phyloP scores from a whole-genome alignment of 2,888 invertebrate species.

The Cosmia pyralina region DNA sequence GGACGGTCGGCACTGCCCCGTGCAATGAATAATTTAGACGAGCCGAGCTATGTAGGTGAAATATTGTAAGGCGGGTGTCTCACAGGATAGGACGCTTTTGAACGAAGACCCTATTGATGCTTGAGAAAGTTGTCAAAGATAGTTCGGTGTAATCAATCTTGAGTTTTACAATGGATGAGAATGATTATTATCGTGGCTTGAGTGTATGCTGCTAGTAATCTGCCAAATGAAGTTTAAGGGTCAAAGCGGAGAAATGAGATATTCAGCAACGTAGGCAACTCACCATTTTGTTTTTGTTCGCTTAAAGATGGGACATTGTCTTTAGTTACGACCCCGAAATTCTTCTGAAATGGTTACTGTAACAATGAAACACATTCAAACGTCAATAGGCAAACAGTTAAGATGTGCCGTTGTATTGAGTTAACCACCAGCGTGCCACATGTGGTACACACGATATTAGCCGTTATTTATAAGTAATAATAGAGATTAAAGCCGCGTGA shows the following conservation, averaged over 20 bases:
- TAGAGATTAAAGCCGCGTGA: too few relatives aligned
- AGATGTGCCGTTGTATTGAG: not conserved
- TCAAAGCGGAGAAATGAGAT: not conserved
- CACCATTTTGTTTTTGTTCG: not conserved
- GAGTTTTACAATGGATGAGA: slow-evolving; percentile 1
- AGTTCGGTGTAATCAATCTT: slow-evolving; percentile 34
- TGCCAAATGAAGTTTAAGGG: not conserved
- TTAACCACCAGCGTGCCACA: too few relatives aligned
- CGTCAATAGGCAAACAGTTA: not conserved
- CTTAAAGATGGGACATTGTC: not conserved
- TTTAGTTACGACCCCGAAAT: not conserved
- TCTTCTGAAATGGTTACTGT: too few relatives aligned
- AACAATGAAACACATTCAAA: not conserved
- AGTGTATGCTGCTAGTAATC: not conserved
- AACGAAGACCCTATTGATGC: slow-evolving; percentile 33
- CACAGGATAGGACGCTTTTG: slow-evolving; percentile 36
- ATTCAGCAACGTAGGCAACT: not conserved
- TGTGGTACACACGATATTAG: too few relatives aligned
- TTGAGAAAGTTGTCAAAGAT: slow-evolving; percentile 23
- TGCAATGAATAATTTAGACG: slow-evolving; percentile 75
- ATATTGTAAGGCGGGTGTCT: slow-evolving; percentile 57
- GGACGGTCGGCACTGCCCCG: slow-evolving; percentile 67
- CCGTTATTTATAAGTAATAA: too few relatives aligned
- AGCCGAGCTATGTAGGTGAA: slow-evolving; percentile 64
- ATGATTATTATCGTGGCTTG: not conserved